These are phyloP conservation scores for Antheraea pernyi DNA, from an alignment of 1,140 invertebrate genomes.

Conservation along the genomic window DNA sequence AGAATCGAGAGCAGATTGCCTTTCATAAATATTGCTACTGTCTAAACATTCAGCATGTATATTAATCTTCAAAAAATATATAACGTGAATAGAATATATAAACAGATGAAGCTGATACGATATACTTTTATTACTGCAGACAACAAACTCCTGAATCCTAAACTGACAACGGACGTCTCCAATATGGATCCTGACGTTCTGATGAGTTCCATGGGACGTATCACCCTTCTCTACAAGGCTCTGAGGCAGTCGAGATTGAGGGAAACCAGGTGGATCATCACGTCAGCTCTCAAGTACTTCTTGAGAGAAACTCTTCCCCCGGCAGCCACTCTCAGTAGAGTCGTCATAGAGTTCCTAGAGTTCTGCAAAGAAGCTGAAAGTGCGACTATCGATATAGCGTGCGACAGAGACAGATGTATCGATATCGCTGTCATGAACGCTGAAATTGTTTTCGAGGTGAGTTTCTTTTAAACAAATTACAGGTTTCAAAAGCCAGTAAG, in stretches of 20 bases:
- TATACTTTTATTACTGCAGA: neutral
- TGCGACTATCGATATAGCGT: constrained; percentile 34
- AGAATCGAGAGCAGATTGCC: too few species aligned
- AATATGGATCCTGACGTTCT: constrained; percentile 74
- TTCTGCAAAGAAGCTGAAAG: constrained; percentile 62
- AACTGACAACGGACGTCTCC: constrained; percentile 57
- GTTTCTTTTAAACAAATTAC: constrained; percentile 1
- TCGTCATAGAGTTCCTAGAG: constrained; percentile 72
- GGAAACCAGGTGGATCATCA: constrained; percentile 43
- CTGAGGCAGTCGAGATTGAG: constrained; percentile 32
- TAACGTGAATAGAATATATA: too few species aligned
- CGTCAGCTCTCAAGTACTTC: constrained; percentile 52
- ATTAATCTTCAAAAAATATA: too few species aligned
- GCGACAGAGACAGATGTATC: constrained; percentile 45
- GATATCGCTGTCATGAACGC: constrained; percentile 53
- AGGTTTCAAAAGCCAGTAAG: neutral
- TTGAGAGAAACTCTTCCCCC: constrained; percentile 67
- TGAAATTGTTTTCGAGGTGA: constrained; percentile 67
- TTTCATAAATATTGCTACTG: too few species aligned
- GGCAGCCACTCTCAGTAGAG: constrained; percentile 67
- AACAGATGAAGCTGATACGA: too few species aligned
- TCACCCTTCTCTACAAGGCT: constrained; percentile 61
- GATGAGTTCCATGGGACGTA: constrained; percentile 69
- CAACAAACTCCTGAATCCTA: constrained; percentile 58
- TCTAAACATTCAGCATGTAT: too few species aligned